Evolutionary conservation across 2,888 invertebrate genomes (phyloP).

Genomic region (Eupithecia centaureata): DNA sequence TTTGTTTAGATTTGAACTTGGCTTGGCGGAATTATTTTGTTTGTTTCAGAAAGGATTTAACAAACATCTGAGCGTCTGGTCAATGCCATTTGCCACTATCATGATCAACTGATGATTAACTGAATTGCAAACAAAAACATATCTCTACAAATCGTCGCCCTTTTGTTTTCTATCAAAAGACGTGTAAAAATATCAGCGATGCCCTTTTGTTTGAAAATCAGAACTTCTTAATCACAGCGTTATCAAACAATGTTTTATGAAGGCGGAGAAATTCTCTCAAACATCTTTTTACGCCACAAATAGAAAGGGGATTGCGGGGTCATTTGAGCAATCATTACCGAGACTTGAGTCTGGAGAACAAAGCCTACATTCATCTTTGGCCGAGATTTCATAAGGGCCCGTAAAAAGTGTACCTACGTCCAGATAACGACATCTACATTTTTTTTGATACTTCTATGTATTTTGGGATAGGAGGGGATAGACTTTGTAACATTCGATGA

Average conservation of each 20-base stretch:
- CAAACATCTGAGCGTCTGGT: too few species aligned
- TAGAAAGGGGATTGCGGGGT: slow-evolving; percentile 25
- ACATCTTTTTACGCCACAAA: slow-evolving; percentile 18
- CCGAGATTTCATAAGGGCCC: slow-evolving; percentile 22
- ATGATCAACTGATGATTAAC: too few species aligned
- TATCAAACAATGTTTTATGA: slow-evolving; percentile 9
- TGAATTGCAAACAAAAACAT: slow-evolving; percentile 4
- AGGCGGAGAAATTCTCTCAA: slow-evolving; percentile 12
- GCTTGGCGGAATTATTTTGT: neutral
- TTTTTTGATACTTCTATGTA: too few species aligned
- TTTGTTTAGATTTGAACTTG: too few species aligned
- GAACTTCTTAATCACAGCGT: slow-evolving; percentile 12
- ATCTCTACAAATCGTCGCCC: neutral
- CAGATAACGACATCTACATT: slow-evolving; percentile 3
- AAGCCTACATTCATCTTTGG: slow-evolving; percentile 27
- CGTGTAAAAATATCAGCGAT: neutral
- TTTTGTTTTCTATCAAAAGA: slow-evolving; percentile 9
- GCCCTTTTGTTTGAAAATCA: slow-evolving; percentile 11
- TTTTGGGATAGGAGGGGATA: too few species aligned
- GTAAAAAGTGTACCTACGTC: slow-evolving; percentile 13
- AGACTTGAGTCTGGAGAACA: slow-evolving; percentile 21
- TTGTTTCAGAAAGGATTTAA: neutral
- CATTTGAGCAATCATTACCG: slow-evolving; percentile 33
- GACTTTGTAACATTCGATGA: too few species aligned
- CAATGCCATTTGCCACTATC: neutral